Conservation (phyloP, 2,113 vertebrate genomes). For the Phrynocephalus versicolor region DNA sequence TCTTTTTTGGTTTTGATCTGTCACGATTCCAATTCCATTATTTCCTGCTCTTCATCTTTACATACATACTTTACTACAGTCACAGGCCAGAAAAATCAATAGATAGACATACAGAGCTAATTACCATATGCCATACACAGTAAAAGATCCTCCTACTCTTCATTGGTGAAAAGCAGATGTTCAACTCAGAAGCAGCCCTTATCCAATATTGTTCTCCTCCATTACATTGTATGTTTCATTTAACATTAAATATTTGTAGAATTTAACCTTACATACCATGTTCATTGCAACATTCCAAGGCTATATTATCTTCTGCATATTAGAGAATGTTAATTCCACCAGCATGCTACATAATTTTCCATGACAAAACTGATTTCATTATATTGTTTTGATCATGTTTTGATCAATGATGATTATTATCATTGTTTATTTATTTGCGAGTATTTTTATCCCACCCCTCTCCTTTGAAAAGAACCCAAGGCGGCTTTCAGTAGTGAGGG, state of each 20-base stretch:
- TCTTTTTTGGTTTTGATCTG: neutral
- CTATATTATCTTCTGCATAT: neutral
- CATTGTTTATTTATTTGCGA: no score
- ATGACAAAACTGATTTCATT: neutral
- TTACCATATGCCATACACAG: no score
- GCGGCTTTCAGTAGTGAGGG: no score
- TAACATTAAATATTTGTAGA: neutral
- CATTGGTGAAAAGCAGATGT: neutral
- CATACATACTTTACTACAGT: no score
- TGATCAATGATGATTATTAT: no score
- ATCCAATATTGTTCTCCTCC: neutral
- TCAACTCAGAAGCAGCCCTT: neutral
- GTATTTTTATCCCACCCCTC: no score
- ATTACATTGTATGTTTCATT: neutral
- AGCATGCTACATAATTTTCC: neutral
- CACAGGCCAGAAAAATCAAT: no score
- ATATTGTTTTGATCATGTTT: conserved; percentile 8
- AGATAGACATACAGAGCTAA: no score
- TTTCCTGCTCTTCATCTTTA: neutral
- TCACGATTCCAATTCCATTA: neutral
- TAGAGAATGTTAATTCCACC: neutral
- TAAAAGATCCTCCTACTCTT: no score
- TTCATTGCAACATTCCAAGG: neutral
- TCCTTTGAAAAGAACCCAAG: no score
- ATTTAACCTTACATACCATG: neutral